A percentile compares a stretch with the other conserved stretches of the same genome.
phyloP scores from a whole-genome alignment of 2,888 invertebrate genomes.

The Himalopsyche anomala region DNA sequence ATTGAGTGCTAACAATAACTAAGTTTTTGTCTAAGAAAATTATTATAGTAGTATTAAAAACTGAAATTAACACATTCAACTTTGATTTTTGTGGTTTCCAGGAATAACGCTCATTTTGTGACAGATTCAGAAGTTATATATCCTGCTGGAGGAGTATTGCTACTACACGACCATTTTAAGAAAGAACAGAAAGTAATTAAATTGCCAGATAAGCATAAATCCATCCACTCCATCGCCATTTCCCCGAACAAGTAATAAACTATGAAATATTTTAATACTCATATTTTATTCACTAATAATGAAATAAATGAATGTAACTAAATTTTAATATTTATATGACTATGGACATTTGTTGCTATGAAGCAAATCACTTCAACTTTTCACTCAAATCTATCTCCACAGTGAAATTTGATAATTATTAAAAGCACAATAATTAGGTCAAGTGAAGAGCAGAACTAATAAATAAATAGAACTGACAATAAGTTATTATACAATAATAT shows the following conservation, averaged over 20 bases:
- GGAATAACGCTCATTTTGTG: conserved; percentile 84
- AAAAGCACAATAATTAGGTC: too few relatives aligned
- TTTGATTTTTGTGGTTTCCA: conserved; percentile 68
- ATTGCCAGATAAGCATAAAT: conserved; percentile 81
- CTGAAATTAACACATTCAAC: not conserved
- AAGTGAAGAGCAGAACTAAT: too few relatives aligned
- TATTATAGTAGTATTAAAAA: not conserved
- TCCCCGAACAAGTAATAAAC: conserved; percentile 81
- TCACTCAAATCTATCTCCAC: too few relatives aligned
- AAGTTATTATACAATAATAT: too few relatives aligned
- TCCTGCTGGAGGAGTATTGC: conserved; percentile 86
- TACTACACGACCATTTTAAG: conserved; percentile 84
- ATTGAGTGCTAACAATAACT: too few relatives aligned
- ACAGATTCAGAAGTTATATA: conserved; percentile 87
- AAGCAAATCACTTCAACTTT: too few relatives aligned
- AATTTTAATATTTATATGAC: too few relatives aligned
- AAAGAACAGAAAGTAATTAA: conserved; percentile 85
- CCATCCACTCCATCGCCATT: conserved; percentile 79
- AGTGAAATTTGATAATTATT: too few relatives aligned
- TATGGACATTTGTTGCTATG: too few relatives aligned
- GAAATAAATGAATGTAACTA: not conserved
- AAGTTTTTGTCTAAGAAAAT: not conserved
- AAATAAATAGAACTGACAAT: too few relatives aligned
- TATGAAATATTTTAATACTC: too few relatives aligned
- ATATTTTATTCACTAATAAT: not conserved